Base-by-base conservation (phyloP, 1,140 invertebrate genomes). In the Catajapyx aquilonaris region DNA sequence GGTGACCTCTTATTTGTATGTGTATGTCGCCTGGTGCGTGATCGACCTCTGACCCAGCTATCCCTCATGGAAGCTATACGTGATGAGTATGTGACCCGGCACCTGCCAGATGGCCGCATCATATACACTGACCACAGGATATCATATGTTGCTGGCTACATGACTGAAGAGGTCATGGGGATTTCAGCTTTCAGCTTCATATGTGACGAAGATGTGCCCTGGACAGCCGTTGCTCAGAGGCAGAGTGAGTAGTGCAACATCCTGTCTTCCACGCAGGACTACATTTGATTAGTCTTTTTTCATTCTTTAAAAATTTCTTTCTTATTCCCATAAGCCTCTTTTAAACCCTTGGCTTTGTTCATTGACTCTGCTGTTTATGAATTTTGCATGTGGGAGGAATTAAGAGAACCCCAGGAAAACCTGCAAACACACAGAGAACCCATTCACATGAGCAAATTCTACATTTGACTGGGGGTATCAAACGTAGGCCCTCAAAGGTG, bases 171-270 rank as follows among this genome's bases (percentile, higher is more conserved):
- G 58, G 76, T 88, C 5, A 65, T 66, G 17, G 81, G 81, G 4
- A 52, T 71, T 21, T 81, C 73, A 41, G 81, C 79, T 0, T 86
- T 87, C 50, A 71, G 69, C 40, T 88, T 78, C 48, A 86, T 88
- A 71, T 79, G 84, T 54, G 67, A 70, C 36, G 78, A 86, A 34
- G 84, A 87, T 52, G 73, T 81, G 4, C 64, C 71, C 42, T 86
- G 76, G 71, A 74, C 81, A 7, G 71, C 84, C 49, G 71, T 84
- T 21, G 80, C 76, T 0, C 64, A 87, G 35, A 62, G 75, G 51
- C 75, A 84, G 58, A 87, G 81, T 87, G 60, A 76, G 74, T 67
- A n/a, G n/a, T n/a, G n/a, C n/a, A n/a, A n/a, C n/a, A n/a, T n/a
- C n/a, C n/a, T n/a, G n/a, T n/a, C n/a, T n/a, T n/a, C n/a, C n/a